A percentile compares a stretch with the other conserved stretches of the same genome.
Evolutionary conservation across 2,888 invertebrate genomes (phyloP).

Genomic region (Leptarthrus brevirostris): DNA sequence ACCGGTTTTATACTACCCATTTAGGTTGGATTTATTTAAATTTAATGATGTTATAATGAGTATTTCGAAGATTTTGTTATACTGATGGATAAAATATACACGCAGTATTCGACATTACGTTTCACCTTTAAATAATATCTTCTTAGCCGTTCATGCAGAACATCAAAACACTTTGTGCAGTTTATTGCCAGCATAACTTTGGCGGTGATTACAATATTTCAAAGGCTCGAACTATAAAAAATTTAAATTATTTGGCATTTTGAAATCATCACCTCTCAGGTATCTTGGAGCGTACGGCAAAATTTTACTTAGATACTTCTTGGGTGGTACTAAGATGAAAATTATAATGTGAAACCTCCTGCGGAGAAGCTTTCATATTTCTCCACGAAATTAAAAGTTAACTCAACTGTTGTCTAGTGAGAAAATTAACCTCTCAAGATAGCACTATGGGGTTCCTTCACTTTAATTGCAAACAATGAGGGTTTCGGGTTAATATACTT

Average conservation of each 20-base stretch:
- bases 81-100: no score
- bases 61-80: no score
- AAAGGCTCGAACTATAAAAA: no score
- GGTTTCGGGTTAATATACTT: conserved; percentile 8
- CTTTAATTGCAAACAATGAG: background rate
- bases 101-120: no score
- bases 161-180: no score
- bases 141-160: no score
- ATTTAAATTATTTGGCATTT: conserved; percentile 14
- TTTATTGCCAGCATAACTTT: no score
- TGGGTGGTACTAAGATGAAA: conserved; percentile 25
- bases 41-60: no score
- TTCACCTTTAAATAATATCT: no score
- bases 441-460: conserved; percentile 3
- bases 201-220: no score
- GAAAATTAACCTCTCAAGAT: conserved; percentile 31
- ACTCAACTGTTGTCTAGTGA: conserved; percentile 40
- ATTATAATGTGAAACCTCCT: conserved; percentile 49
- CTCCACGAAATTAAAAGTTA: conserved; percentile 31
- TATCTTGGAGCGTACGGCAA: conserved; percentile 18
- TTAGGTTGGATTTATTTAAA: no score
- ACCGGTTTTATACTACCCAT: no score
- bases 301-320: conserved; percentile 1
- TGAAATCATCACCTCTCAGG: conserved; percentile 15
- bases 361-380: conserved; percentile 29